Evolutionary conservation across 2,797 vertebrate genomes (phyloP), one percentile per base, ranked within the genome.

Genomic region (Gymnothorax reevesii): DNA sequence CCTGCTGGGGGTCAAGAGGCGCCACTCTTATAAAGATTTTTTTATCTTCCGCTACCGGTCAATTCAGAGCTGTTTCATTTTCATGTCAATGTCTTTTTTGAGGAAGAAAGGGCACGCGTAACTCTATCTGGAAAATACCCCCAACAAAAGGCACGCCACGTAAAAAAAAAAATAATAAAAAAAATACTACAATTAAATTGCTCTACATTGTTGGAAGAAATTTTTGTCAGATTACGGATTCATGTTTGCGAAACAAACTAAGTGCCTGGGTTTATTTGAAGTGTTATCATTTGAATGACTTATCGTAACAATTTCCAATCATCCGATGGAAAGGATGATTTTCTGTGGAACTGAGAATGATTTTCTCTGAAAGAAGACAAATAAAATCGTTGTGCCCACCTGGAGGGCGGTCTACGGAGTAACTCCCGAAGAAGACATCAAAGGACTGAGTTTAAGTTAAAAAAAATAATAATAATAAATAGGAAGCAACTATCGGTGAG

Each of bases 1-100:
- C 85, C 87, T 83, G 42, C 57, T 88, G 77, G 87, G 87, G 88
- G 88, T 89, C 89, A 88, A 77, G 87, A 88, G 89, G 88, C 84
- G 86, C 59, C 83, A 86, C 86, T 87, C 86, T 66, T 27, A 80
- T 64, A 73, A 42, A 87, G 86, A 89, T 86, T 83, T 54, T 83
- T 54, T 75, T 73, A 85, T 82, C 80, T 83, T 57, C 27, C 60
- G 85, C 27, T 52, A 73, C 9, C 64, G 33, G 77, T 55, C 71
- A 57, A 9, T 13, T 22, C 57, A 60, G 33, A 83, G 25, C 75
- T 55, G 12, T 77, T 57, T 80, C 3, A n/a, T 2, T 7, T 52
- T 52, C 4, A 9, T 42, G 25, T 13, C 33, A 33, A 27, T 73
- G 27, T 10, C 55, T 54, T 80, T 77, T 55, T 54, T 22, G 55